Evolutionary conservation across 2,888 invertebrate genomes (phyloP).

Genomic region (Nezara viridula): DNA sequence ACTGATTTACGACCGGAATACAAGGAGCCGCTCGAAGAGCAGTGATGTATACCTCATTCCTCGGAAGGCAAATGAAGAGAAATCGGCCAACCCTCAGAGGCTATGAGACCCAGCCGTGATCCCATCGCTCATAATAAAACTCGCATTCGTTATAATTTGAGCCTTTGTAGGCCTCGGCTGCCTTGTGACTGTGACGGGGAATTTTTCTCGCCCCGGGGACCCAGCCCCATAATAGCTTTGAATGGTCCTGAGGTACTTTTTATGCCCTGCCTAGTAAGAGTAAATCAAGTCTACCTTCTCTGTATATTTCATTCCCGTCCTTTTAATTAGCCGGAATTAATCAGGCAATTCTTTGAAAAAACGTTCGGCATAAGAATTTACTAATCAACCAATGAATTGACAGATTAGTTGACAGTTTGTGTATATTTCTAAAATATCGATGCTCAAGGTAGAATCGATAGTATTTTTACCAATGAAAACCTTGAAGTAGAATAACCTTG

Average conservation of each 20-base stretch:
- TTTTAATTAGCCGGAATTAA: not conserved
- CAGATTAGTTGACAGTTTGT: no score
- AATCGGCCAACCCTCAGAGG: not conserved
- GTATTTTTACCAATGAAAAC: no score
- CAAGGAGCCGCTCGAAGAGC: not conserved
- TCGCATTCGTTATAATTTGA: constrained; percentile 29
- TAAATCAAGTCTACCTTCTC: not conserved
- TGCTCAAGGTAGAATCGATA: no score
- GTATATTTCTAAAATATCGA: no score
- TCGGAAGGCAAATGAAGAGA: constrained; percentile 13
- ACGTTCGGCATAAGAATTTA: not conserved
- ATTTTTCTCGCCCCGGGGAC: constrained; percentile 6
- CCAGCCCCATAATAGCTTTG: not conserved
- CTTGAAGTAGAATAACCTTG: no score
- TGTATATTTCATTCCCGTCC: not conserved
- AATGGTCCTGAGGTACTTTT: not conserved
- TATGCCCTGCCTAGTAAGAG: not conserved
- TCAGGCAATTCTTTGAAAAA: not conserved
- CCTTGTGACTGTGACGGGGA: not conserved
- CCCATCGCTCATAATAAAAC: constrained; percentile 27
- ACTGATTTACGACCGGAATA: not conserved
- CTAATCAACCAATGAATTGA: not conserved
- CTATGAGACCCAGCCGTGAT: not conserved
- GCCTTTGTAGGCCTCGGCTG: not conserved
- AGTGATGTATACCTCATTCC: not conserved